These are phyloP conservation scores for Corythornis leucogaster DNA, from an alignment of 2,797 vertebrate genomes.

Conservation along the genomic window DNA sequence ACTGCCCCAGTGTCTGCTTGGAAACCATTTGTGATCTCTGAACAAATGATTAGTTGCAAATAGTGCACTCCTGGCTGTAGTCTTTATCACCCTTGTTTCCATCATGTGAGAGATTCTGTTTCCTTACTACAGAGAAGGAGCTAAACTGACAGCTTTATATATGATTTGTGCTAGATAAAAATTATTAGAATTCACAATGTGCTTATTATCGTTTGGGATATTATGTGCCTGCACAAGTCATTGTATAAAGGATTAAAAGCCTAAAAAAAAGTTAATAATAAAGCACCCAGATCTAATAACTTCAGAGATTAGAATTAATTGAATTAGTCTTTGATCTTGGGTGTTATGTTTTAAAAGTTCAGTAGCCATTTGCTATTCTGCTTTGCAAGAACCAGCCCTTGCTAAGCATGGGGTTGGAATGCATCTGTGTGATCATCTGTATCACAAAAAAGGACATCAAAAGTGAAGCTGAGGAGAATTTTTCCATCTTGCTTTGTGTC, in stretches of 20 bases:
- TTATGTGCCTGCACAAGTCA: conserved; percentile 37
- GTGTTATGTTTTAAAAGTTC: conserved; percentile 58
- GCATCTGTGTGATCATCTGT: neutral
- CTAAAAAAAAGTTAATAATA: conserved; percentile 65
- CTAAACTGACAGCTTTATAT: conserved; percentile 60
- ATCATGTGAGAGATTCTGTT: neutral
- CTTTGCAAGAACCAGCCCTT: neutral
- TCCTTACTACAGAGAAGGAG: conserved; percentile 23
- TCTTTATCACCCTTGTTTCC: conserved; percentile 32
- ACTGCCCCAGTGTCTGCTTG: neutral
- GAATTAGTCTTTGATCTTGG: conserved; percentile 74
- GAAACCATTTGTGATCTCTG: conserved; percentile 30
- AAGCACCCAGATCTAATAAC: conserved; percentile 59
- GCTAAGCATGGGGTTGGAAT: neutral
- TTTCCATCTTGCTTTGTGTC: neutral
- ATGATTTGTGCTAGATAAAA: conserved; percentile 62
- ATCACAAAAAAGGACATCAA: neutral
- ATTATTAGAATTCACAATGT: conserved; percentile 54
- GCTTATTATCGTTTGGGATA: conserved; percentile 54
- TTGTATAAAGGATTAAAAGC: conserved; percentile 70
- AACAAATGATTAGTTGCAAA: conserved; percentile 33
- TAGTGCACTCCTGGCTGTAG: neutral
- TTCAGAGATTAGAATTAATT: conserved; percentile 74
- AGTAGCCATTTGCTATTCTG: conserved; percentile 11
- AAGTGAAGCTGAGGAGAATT: neutral